Evolutionary conservation across 2,888 invertebrate species (phyloP), one percentile per base, ranked within the genome.

Genomic region (Suillia variegata): DNA sequence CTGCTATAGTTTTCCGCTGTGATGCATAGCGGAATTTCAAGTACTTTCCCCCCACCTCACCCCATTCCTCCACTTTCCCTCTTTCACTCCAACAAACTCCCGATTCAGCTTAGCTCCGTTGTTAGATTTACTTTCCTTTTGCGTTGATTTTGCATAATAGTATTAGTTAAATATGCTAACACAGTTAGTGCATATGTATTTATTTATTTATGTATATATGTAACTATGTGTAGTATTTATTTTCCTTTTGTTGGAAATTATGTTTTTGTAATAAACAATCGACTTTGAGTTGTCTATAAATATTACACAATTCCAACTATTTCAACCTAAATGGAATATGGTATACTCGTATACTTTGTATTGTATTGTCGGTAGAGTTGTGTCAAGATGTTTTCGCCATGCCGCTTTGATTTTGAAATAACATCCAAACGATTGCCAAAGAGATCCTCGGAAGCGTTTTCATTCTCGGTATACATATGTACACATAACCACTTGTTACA

Each of bases 41-140:
- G n/a, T 22, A 50, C 51, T 62, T 59, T 55, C 26, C 57, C 22
- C 48, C 20, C 45, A 47, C 57, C 18, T 13, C 2, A 22, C 22
- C 38, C 47, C 18, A 2, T 22, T 48, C 21, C 24, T 15, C 22
- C 50, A 33, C 15, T 33, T 20, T 18, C 21, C 33, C 55, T 31
- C 33, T 24, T 33, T 13, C 12, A n/a, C 12, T 47, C 21, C 33
- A 33, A 17, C 31, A 34, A 34, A 31, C 22, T 34, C 49, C 34
- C 34, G 34, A 47, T 33, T n/a, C n/a, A n/a, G n/a, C n/a, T n/a
- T n/a, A n/a, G n/a, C n/a, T n/a, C n/a, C n/a, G n/a, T n/a, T n/a
- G n/a, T n/a, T n/a, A 12, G 6, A 31, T 12, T 31, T 31, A 31
- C 6, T 31, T 31, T 12, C 31, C 31, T 38, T 13, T n/a, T 38